Conservation (phyloP, 2,888 invertebrate species). For the Marronus borbonicus region DNA sequence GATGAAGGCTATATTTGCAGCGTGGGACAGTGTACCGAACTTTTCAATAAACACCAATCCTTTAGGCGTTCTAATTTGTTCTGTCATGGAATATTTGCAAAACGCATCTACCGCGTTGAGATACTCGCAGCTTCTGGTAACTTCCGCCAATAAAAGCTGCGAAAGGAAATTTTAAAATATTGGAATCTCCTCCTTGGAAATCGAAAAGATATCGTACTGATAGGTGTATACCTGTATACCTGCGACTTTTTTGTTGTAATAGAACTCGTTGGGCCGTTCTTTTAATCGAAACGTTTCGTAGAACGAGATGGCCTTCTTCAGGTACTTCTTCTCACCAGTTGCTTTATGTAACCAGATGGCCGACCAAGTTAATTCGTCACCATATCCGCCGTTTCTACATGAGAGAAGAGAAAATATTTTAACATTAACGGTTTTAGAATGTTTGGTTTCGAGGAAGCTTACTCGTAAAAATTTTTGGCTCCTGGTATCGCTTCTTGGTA, state of each 20-base stretch:
- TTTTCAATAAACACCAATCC: conserved; percentile 73
- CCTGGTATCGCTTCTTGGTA: conserved; percentile 73
- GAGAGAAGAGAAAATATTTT: background rate
- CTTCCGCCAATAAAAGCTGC: conserved; percentile 71
- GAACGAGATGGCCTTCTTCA: conserved; percentile 71
- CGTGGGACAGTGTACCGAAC: conserved; percentile 73
- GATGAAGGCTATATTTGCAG: conserved; percentile 73
- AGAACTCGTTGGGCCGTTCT: conserved; percentile 72
- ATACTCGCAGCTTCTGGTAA: conserved; percentile 69
- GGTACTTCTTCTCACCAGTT: conserved; percentile 70
- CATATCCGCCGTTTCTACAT: conserved; percentile 72
- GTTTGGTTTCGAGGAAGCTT: conserved; percentile 55
- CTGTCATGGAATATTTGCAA: conserved; percentile 71
- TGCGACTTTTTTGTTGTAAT: conserved; percentile 74
- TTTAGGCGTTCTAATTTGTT: conserved; percentile 71
- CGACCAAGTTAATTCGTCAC: conserved; percentile 75
- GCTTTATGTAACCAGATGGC: conserved; percentile 74
- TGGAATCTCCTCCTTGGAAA: background rate
- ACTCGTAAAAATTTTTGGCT: conserved; percentile 72
- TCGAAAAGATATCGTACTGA: background rate
- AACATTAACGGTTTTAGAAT: background rate
- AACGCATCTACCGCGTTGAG: conserved; percentile 69
- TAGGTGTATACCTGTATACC: conserved; percentile 71
- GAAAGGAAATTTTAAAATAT: background rate
- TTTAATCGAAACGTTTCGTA: conserved; percentile 71